Evolutionary conservation across 2,888 invertebrate species (phyloP).

Genomic region (Drosophila sordidula): DNA sequence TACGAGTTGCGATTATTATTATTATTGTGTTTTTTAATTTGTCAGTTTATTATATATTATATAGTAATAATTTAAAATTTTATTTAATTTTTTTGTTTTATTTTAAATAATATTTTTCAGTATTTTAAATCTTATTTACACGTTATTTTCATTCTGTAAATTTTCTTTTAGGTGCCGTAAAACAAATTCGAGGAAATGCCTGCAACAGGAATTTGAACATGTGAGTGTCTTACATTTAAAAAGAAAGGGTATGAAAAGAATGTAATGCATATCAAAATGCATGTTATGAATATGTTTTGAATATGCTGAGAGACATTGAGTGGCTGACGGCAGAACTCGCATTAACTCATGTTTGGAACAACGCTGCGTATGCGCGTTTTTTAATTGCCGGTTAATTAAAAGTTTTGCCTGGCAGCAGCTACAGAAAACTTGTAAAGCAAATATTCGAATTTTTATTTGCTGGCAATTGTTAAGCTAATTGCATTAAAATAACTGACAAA

Average conservation of each 20-base stretch:
- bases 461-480: conserved; percentile 60
- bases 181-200: not conserved
- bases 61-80: too few species aligned
- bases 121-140: too few species aligned
- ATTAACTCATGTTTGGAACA: conserved; percentile 32
- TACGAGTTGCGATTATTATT: too few species aligned
- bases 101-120: too few species aligned
- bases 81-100: too few species aligned
- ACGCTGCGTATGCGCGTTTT: conserved; percentile 54
- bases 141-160: too few species aligned
- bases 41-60: too few species aligned
- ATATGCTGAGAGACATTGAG: conserved; percentile 26
- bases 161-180: too few species aligned
- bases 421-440: conserved; percentile 16
- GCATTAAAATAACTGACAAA: conserved; percentile 53
- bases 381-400: conserved; percentile 68
- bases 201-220: not conserved
- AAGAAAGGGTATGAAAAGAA: not conserved
- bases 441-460: conserved; percentile 22
- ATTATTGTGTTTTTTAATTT: too few species aligned
- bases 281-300: conserved; percentile 35
- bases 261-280: conserved; percentile 13
- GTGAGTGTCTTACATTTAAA: not conserved
- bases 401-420: conserved; percentile 43
- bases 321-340: conserved; percentile 4